Evolutionary conservation across 2,888 invertebrate genomes (phyloP).

Genomic region (Busseola fusca): DNA sequence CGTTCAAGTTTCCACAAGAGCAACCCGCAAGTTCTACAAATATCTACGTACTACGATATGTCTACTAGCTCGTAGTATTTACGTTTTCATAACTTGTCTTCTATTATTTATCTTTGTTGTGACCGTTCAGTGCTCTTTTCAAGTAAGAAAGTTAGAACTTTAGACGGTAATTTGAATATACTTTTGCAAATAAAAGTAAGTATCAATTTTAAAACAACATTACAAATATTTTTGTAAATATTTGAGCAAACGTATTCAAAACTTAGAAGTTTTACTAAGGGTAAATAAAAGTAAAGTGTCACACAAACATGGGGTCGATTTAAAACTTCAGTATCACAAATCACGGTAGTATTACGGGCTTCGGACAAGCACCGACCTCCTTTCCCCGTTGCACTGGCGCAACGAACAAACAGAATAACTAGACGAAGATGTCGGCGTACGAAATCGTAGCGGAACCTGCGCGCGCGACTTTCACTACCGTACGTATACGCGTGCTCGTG

Average conservation of each 20-base stretch:
- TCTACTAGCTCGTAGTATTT: slow-evolving; percentile 39
- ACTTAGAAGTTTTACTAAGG: slow-evolving; percentile 12
- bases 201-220: slow-evolving; percentile 17
- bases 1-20: slow-evolving; percentile 43
- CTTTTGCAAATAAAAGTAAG: slow-evolving; percentile 1
- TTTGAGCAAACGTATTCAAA: neutral
- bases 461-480: slow-evolving; percentile 87
- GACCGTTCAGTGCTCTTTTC: slow-evolving; percentile 20
- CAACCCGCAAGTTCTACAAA: slow-evolving; percentile 45
- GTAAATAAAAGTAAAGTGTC: slow-evolving; percentile 66
- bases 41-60: slow-evolving; percentile 40
- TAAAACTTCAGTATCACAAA: slow-evolving; percentile 73
- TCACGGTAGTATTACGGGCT: slow-evolving; percentile 79
- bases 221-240: neutral
- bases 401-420: slow-evolving; percentile 87
- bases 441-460: slow-evolving; percentile 83
- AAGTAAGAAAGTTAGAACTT: slow-evolving; percentile 21
- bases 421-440: slow-evolving; percentile 85
- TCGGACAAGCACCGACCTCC: slow-evolving; percentile 85
- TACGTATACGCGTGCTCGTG: slow-evolving; percentile 73
- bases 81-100: slow-evolving; percentile 32
- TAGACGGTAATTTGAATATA: slow-evolving; percentile 49
- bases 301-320: slow-evolving; percentile 76
- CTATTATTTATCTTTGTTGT: slow-evolving; percentile 32
- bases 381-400: slow-evolving; percentile 88